A percentile compares a stretch with the other conserved stretches of the same genome.
These are phyloP conservation scores for Cataglyphis cursor DNA, from an alignment of 2,888 invertebrate genomes.

Conservation along the genomic window DNA sequence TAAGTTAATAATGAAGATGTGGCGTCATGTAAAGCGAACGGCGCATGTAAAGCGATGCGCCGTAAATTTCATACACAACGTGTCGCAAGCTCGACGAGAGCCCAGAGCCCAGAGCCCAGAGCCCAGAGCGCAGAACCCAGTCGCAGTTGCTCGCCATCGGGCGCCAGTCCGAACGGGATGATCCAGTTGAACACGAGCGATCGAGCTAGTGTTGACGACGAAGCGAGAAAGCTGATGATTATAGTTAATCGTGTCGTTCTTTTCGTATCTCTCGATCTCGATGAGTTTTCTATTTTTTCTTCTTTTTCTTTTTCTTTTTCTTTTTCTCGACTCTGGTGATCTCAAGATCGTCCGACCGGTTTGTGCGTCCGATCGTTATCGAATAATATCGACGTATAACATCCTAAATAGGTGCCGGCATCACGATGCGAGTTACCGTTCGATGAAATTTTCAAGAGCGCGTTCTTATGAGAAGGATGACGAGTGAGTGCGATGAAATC, in stretches of 20 bases:
- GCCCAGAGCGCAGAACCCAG: no score
- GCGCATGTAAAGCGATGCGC: slow-evolving; percentile 67
- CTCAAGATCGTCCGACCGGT: neutral
- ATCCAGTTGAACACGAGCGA: slow-evolving; percentile 75
- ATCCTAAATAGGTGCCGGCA: neutral
- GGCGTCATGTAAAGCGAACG: slow-evolving; percentile 29
- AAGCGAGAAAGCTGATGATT: slow-evolving; percentile 15
- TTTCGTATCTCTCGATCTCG: neutral
- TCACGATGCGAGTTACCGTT: neutral
- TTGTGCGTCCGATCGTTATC: slow-evolving; percentile 1
- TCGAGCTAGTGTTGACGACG: slow-evolving; percentile 64
- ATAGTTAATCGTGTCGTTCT: neutral
- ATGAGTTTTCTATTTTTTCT: neutral
- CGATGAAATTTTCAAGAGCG: neutral
- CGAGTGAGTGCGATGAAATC: neutral
- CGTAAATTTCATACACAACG: slow-evolving; percentile 70
- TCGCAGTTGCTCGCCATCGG: slow-evolving; percentile 32
- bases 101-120: neutral
- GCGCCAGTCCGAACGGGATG: slow-evolving; percentile 58
- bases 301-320: neutral
- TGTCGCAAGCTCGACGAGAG: slow-evolving; percentile 53
- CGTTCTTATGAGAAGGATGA: neutral
- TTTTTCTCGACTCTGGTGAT: neutral
- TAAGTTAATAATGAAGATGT: neutral
- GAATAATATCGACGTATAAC: neutral